Percentiles rank a stretch among this genome's conserved stretches.
These are phyloP conservation scores for Phymastichus coffea DNA, from an alignment of 1,140 invertebrate species.

Conservation along the genomic window DNA sequence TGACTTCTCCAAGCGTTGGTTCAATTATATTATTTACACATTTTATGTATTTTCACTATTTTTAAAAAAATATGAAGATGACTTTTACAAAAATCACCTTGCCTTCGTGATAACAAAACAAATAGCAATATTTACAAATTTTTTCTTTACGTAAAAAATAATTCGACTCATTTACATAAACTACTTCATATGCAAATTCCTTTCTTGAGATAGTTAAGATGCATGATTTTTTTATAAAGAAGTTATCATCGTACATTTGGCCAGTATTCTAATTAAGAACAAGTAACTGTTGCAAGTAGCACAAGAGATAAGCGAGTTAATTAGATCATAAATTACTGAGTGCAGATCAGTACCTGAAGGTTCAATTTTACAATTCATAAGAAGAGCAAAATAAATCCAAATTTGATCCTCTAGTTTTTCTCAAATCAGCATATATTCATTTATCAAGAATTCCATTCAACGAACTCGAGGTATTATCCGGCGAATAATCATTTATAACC, in stretches of 20 bases:
- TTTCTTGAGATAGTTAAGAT: slow-evolving; percentile 8
- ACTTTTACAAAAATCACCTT: slow-evolving; percentile 17
- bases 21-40: too few relatives aligned
- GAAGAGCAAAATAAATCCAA: too few relatives aligned
- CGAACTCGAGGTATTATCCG: too few relatives aligned
- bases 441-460: too few relatives aligned
- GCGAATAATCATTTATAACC: slow-evolving; percentile 1
- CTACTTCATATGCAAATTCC: slow-evolving; percentile 17
- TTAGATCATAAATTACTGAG: not conserved
- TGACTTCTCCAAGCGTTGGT: too few relatives aligned
- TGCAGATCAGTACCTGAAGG: not conserved
- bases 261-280: slow-evolving; percentile 6
- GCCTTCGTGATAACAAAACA: too few relatives aligned
- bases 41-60: too few relatives aligned
- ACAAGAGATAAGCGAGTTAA: slow-evolving; percentile 14
- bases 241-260: slow-evolving; percentile 20
- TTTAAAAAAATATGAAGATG: slow-evolving; percentile 30
- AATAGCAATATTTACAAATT: slow-evolving; percentile 28
- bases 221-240: slow-evolving; percentile 18
- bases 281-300: slow-evolving; percentile 6
- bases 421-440: too few relatives aligned
- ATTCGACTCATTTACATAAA: slow-evolving; percentile 16
- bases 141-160: slow-evolving; percentile 20
- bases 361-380: not conserved
- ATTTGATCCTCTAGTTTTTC: too few relatives aligned